Conservation (phyloP, 1,140 invertebrate genomes). For the Scaptomyza graminum region DNA sequence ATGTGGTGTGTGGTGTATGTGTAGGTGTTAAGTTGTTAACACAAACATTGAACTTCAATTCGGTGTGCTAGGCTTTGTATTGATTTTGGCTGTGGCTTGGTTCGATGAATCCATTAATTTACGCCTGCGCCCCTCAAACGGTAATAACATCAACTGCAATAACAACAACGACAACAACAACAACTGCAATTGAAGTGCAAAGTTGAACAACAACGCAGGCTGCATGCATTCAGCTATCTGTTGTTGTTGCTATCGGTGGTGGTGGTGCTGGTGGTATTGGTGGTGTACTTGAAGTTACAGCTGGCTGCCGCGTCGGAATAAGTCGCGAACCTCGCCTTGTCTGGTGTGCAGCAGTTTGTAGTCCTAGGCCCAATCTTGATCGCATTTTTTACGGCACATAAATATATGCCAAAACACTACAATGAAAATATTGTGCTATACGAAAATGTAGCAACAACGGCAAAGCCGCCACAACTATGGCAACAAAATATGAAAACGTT, state of each 20-base stretch:
- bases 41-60: slow-evolving; percentile 78
- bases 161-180: background rate
- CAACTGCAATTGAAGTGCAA: slow-evolving; percentile 75
- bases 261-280: slow-evolving; percentile 5
- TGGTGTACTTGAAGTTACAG: slow-evolving; percentile 28
- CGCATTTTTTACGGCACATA: slow-evolving; percentile 82
- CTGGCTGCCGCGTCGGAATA: slow-evolving; percentile 29
- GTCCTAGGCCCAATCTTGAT: slow-evolving; percentile 74
- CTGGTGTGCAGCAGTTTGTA: slow-evolving; percentile 49
- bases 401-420: slow-evolving; percentile 82
- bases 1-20: background rate
- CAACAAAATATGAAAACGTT: slow-evolving; percentile 80
- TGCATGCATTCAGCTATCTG: slow-evolving; percentile 1
- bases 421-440: slow-evolving; percentile 81
- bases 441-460: slow-evolving; percentile 57
- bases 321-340: slow-evolving; percentile 53
- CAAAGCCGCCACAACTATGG: slow-evolving; percentile 60
- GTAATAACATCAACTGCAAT: slow-evolving; percentile 37
- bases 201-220: slow-evolving; percentile 66
- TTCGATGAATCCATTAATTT: slow-evolving; percentile 81
- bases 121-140: slow-evolving; percentile 70
- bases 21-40: slow-evolving; percentile 76
- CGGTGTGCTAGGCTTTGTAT: slow-evolving; percentile 9
- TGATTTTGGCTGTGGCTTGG: slow-evolving; percentile 38
- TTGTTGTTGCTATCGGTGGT: background rate